Evolutionary conservation across 2,797 vertebrate genomes (phyloP).

Genomic region (Tarsius wallacei): DNA sequence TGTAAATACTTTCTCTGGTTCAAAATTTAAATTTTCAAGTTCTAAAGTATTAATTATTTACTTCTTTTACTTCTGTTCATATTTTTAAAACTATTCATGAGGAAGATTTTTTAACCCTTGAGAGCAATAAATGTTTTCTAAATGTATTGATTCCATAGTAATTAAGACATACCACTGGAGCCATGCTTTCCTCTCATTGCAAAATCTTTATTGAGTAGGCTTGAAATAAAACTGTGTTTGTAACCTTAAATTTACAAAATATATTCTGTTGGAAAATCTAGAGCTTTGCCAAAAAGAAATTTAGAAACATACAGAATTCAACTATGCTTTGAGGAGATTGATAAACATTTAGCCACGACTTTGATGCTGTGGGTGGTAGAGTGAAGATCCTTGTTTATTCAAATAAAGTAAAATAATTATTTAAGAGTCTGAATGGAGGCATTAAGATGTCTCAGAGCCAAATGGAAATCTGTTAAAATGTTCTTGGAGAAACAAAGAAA

Average conservation of each 20-base stretch:
- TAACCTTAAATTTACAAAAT: conserved; percentile 40
- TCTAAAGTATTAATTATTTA: conserved; percentile 11
- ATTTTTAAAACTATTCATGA: neutral
- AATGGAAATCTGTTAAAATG: conserved; percentile 21
- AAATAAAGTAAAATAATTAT: conserved; percentile 31
- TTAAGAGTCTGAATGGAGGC: neutral
- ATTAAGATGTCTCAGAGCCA: conserved; percentile 19
- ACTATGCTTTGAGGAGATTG: neutral
- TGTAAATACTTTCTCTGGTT: neutral
- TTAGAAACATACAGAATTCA: neutral
- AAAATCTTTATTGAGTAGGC: neutral
- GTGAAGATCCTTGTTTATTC: conserved; percentile 10
- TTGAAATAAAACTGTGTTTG: conserved; percentile 23
- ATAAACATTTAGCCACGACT: neutral
- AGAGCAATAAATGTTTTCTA: neutral
- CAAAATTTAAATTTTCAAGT: neutral
- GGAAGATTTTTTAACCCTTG: neutral
- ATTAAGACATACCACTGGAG: neutral
- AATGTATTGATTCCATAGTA: conserved; percentile 21
- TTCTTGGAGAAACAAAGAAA: conserved; percentile 28
- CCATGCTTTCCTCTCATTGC: neutral
- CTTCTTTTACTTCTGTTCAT: neutral
- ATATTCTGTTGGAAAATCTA: neutral
- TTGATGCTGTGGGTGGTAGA: neutral
- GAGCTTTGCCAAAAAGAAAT: neutral